These are phyloP conservation scores for Pristionchus maxplancki DNA, from an alignment of 2,888 invertebrate genomes.

Conservation along the genomic window DNA sequence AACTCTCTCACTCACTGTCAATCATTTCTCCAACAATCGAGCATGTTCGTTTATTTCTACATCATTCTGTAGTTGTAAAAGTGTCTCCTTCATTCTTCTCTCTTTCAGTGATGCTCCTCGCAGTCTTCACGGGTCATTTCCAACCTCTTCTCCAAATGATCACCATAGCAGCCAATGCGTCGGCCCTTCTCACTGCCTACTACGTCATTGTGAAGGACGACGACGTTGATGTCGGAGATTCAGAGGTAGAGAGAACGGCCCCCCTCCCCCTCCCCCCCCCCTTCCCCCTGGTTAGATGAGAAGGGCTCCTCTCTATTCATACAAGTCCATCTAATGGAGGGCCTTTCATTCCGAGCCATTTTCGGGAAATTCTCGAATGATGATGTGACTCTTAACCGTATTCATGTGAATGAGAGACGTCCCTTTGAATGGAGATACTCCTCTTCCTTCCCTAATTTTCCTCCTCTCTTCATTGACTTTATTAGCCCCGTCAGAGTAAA, in stretches of 20 bases:
- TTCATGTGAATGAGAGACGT: neutral
- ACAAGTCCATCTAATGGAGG: neutral
- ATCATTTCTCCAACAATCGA: slow-evolving; percentile 74
- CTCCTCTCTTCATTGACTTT: slow-evolving; percentile 25
- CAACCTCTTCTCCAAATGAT: slow-evolving; percentile 74
- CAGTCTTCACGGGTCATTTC: slow-evolving; percentile 72
- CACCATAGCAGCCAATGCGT: slow-evolving; percentile 75
- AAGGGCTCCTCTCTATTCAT: slow-evolving; percentile 6
- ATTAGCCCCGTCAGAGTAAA: slow-evolving; percentile 20
- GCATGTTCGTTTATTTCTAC: slow-evolving; percentile 66
- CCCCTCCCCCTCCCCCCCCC: neutral
- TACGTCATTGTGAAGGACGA: slow-evolving; percentile 77
- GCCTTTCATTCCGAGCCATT: neutral
- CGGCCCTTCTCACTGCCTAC: slow-evolving; percentile 75
- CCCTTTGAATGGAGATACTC: neutral
- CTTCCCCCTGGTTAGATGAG: neutral
- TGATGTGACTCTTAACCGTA: neutral
- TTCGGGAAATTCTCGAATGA: slow-evolving; percentile 11
- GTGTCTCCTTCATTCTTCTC: neutral
- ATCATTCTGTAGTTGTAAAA: neutral
- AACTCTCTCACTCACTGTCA: slow-evolving; percentile 74
- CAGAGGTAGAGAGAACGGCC: slow-evolving; percentile 45
- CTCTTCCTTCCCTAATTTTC: neutral
- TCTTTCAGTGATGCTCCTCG: slow-evolving; percentile 72
- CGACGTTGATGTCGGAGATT: slow-evolving; percentile 75